These are phyloP conservation scores for Eurypyga helias DNA, from an alignment of 2,113 vertebrate species.

Conservation along the genomic window DNA sequence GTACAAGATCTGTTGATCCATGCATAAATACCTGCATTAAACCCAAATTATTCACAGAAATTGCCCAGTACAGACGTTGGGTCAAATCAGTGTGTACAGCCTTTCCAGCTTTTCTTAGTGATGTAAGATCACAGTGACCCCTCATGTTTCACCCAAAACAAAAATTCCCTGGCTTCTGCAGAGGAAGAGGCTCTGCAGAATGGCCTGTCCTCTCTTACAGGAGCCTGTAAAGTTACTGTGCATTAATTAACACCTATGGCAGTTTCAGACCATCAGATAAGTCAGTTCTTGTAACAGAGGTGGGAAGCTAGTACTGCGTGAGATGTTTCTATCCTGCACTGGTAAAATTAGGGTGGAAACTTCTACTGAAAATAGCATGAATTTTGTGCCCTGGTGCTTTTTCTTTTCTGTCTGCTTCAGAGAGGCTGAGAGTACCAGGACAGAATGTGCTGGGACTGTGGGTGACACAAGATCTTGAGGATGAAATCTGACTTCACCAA, in stretches of 20 bases:
- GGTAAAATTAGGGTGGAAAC: neutral
- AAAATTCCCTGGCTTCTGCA: neutral
- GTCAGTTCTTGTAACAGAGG: neutral
- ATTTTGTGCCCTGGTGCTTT: neutral
- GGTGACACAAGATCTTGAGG: neutral
- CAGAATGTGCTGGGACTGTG: neutral
- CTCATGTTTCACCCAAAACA: neutral
- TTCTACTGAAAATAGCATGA: neutral
- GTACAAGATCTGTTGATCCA: neutral
- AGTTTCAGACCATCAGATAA: neutral
- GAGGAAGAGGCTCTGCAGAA: neutral
- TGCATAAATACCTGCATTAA: neutral
- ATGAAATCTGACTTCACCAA: neutral
- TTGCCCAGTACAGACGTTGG: neutral
- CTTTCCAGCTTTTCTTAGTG: neutral
- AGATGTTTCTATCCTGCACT: neutral
- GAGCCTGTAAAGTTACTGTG: neutral
- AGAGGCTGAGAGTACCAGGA: neutral
- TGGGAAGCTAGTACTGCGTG: neutral
- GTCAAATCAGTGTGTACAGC: neutral
- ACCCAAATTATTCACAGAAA: neutral
- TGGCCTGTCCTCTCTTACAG: neutral
- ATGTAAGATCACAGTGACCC: neutral
- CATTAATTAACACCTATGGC: neutral
- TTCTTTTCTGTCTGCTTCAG: neutral